Base-by-base conservation (phyloP, 2,888 invertebrate species). In the Calameuta idolon region DNA sequence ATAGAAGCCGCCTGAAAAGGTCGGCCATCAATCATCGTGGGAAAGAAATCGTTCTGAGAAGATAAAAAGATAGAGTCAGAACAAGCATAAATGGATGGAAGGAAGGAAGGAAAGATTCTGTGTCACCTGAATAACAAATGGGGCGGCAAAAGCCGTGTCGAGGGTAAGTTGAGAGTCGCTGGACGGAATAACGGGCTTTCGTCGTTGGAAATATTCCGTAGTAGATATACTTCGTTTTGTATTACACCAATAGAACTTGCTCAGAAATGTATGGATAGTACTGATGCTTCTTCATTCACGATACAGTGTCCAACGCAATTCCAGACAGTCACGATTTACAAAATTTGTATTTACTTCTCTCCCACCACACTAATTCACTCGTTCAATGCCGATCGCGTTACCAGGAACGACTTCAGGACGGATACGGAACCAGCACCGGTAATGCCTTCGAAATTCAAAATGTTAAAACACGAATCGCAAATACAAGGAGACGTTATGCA, bases 111-210 rank as follows among this genome's bases (percentile, higher is more conserved):
- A 34, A 71, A 71, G 3, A 71, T 71, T 71, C 71, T 71, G 71
- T 71, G 71, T 71, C 71, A 71, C 71, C 71, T 71, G 71, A 34
- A 34, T 71, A 71, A 71, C 34, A 33, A 71, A 71, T 55, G 55
- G 55, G 55, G 55, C 55, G 55, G 55, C 23, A 55, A 71, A 31
- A 71, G 71, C 71, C 71, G 31, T 34, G 31, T 71, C 34, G 71
- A 71, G 71, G 34, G 34, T 55, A 23, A 55, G 55, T 55, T 55
- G 55, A 55, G 55, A 55, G 55, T 55, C 55, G 23, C 55, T 55
- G 55, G 23, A 55, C 55, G 55, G 23, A 23, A 55, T 55, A 55
- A 55, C 55, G 55, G 55, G 23, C 55, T 55, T 55, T 55, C 23
- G 55, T 55, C 55, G 55, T 55, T 55, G 55, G 23, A 55, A 55